Evolutionary conservation across 2,888 invertebrate genomes (phyloP), one percentile per base, ranked within the genome.

Genomic region (Germaria angustata): DNA sequence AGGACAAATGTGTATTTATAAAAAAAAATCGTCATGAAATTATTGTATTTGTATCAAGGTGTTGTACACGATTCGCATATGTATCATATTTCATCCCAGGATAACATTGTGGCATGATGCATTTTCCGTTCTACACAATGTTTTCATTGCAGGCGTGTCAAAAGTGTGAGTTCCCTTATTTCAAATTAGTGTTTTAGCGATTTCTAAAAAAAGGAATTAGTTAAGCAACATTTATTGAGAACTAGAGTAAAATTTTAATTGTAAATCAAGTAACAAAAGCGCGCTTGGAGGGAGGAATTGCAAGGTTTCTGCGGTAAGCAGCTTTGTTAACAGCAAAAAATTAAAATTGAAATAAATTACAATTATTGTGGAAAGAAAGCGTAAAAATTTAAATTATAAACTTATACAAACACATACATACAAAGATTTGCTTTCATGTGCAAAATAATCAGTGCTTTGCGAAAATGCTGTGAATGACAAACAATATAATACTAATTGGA

Each of bases 1-100:
- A n/a, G n/a, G n/a, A n/a, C n/a, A n/a, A n/a, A n/a, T n/a, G n/a
- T n/a, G n/a, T n/a, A n/a, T n/a, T n/a, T n/a, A n/a, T n/a, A 20
- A 41, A 11, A 51, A 51, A 28, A 41, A 41, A 55, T 72, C 63
- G 63, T 44, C n/a, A 61, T 9, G 17, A 39, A 61, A 41, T 39
- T 51, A 41, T 73, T 57, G 22, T 41, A 41, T 63, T 63, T 77
- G 15, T 39, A n/a, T 28, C 15, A 49, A 55, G 59, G 71, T 79
- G 79, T 15, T 28, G 20, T 9, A 53, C n/a, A 41, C 7, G 0
- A 59, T 2, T 44, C 44, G 8, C 7, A 53, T 22, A 7, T 28
- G 17, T 59, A 65, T 81, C 76, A 71, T 81, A 81, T 81, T 76
- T 76, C 76, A n/a, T 68, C 17, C 32, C 34, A 61, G 28, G 61